Evolutionary conservation across 2,888 invertebrate species (phyloP).

Genomic region (Stenodera caucasica): DNA sequence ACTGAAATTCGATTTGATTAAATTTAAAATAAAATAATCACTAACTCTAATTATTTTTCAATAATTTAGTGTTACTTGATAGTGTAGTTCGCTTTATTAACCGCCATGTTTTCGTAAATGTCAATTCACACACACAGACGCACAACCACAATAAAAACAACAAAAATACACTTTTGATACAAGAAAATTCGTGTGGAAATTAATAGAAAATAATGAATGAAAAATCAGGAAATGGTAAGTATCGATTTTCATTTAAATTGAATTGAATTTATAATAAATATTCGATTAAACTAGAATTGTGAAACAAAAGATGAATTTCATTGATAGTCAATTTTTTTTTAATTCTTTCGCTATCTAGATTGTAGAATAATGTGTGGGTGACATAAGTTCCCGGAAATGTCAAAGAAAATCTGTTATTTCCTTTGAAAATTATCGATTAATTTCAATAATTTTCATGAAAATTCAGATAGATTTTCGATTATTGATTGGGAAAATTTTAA

Average conservation of each 20-base stretch:
- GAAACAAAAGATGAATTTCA: background rate
- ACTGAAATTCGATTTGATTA: no score
- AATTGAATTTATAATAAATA: slow-evolving; percentile 1
- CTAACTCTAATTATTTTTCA: no score
- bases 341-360: background rate
- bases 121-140: no score
- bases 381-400: slow-evolving; percentile 32
- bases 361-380: slow-evolving; percentile 40
- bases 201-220: slow-evolving; percentile 48
- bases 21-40: no score
- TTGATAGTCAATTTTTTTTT: background rate
- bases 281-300: background rate
- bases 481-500: background rate
- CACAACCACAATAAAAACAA: no score
- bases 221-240: slow-evolving; percentile 45
- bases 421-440: slow-evolving; percentile 20
- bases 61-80: no score
- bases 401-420: slow-evolving; percentile 33
- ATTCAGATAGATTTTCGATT: background rate
- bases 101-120: no score
- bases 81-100: no score
- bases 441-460: background rate
- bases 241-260: slow-evolving; percentile 16
- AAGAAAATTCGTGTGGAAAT: no score
- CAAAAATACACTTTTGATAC: no score